These are phyloP conservation scores for Drosophila nigricruria DNA, from an alignment of 2,888 invertebrate species.

Conservation along the genomic window DNA sequence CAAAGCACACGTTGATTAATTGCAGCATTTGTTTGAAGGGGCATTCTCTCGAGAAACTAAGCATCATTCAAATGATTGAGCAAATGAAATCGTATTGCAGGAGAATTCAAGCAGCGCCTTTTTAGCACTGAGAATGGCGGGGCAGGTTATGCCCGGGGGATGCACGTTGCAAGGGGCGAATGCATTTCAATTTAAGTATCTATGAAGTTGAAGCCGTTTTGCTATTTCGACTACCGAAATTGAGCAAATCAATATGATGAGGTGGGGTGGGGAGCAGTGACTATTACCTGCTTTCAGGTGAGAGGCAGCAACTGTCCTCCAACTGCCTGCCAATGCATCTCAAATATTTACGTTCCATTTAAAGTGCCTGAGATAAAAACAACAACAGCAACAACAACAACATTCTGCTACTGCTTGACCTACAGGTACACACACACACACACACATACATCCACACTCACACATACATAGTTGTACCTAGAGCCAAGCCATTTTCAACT, in stretches of 20 bases:
- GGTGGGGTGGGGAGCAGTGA: slow-evolving; percentile 20
- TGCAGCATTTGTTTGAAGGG: slow-evolving; percentile 4
- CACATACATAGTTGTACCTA: slow-evolving; percentile 23
- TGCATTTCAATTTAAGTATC: slow-evolving; percentile 30
- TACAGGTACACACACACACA: background rate
- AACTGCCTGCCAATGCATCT: slow-evolving; percentile 57
- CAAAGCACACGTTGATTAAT: slow-evolving; percentile 20
- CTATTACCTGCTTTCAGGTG: slow-evolving; percentile 41
- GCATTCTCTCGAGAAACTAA: background rate
- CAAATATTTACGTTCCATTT: slow-evolving; percentile 80
- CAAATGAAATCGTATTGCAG: background rate
- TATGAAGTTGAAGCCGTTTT: slow-evolving; percentile 29
- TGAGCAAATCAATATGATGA: slow-evolving; percentile 65
- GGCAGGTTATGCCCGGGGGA: background rate
- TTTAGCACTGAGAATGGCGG: background rate
- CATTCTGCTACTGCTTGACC: slow-evolving; percentile 5
- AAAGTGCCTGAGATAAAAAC: slow-evolving; percentile 56
- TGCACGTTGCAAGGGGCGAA: background rate
- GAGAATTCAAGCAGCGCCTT: background rate
- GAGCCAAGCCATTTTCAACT: slow-evolving; percentile 70
- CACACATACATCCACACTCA: slow-evolving; percentile 1
- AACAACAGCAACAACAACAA: slow-evolving; percentile 24
- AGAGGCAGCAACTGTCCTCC: slow-evolving; percentile 40
- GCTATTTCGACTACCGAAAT: slow-evolving; percentile 44
- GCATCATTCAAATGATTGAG: slow-evolving; percentile 16